Percentiles rank a stretch among this genome's conserved stretches.
Conservation (phyloP, 1,140 invertebrate genomes). For the Drosophila auraria region DNA sequence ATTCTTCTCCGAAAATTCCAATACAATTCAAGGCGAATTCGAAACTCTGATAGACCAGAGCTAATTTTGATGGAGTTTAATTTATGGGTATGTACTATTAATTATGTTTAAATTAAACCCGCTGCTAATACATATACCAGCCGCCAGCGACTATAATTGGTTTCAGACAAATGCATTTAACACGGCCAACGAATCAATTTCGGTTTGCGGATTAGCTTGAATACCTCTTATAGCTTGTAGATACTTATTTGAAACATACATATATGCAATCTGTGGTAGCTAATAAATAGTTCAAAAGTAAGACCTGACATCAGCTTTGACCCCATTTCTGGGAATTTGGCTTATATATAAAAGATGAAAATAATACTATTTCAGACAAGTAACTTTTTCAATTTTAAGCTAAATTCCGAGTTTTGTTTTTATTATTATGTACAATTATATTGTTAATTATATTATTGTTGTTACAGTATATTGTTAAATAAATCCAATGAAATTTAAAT, state of each 20-base stretch:
- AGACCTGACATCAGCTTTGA: no score
- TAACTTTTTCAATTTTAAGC: no score
- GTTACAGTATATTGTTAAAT: no score
- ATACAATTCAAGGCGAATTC: conserved; percentile 4
- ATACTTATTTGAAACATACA: neutral
- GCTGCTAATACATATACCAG: neutral
- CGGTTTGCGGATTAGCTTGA: conserved; percentile 53
- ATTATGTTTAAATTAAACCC: conserved; percentile 15
- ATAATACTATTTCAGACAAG: no score
- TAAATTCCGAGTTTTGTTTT: no score
- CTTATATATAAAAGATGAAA: no score
- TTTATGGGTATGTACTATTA: neutral
- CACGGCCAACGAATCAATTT: conserved; percentile 64
- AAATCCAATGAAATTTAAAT: no score
- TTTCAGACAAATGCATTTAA: conserved; percentile 61
- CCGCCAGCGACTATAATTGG: conserved; percentile 55
- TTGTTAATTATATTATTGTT: no score
- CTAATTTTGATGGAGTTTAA: neutral
- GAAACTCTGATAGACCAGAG: conserved; percentile 5
- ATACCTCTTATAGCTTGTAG: conserved; percentile 5
- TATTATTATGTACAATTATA: no score
- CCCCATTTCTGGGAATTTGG: no score
- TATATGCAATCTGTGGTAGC: neutral
- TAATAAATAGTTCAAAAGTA: neutral
- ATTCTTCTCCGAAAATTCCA: conserved; percentile 4